phyloP scores from a whole-genome alignment of 2,888 invertebrate genomes.

The Matsumyia berberina region DNA sequence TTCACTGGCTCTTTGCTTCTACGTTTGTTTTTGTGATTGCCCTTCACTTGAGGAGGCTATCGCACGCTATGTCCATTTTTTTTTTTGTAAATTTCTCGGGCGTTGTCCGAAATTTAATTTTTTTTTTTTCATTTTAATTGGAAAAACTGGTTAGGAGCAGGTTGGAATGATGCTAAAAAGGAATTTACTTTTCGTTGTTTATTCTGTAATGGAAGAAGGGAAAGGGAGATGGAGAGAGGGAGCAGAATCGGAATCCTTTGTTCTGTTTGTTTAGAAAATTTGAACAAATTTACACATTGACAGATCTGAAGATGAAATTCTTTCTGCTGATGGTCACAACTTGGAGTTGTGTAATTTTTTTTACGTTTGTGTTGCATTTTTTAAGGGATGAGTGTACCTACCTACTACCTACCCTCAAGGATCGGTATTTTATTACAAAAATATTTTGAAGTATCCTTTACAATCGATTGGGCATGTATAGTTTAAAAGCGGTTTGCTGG shows the following conservation, averaged over 20 bases:
- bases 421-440: conserved; percentile 31
- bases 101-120: conserved; percentile 63
- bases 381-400: not conserved
- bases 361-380: not conserved
- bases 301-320: conserved; percentile 32
- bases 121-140: conserved; percentile 42
- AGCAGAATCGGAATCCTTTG: conserved; percentile 52
- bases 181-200: conserved; percentile 52
- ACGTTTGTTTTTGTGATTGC: conserved; percentile 51
- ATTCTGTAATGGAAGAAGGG: conserved; percentile 51
- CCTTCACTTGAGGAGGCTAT: conserved; percentile 44
- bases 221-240: not conserved
- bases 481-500: conserved; percentile 10
- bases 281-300: conserved; percentile 65
- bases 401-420: too few species aligned
- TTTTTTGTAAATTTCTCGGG: conserved; percentile 62
- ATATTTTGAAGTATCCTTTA: conserved; percentile 57
- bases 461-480: conserved; percentile 36
- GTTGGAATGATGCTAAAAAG: conserved; percentile 73
- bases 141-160: conserved; percentile 71
- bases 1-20: conserved; percentile 24
- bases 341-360: not conserved
- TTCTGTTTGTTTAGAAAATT: conserved; percentile 62
- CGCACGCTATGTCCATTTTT: conserved; percentile 29
- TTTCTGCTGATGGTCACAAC: conserved; percentile 4